Evolutionary conservation across 2,797 vertebrate species (phyloP).

Genomic region (Falco columbarius): DNA sequence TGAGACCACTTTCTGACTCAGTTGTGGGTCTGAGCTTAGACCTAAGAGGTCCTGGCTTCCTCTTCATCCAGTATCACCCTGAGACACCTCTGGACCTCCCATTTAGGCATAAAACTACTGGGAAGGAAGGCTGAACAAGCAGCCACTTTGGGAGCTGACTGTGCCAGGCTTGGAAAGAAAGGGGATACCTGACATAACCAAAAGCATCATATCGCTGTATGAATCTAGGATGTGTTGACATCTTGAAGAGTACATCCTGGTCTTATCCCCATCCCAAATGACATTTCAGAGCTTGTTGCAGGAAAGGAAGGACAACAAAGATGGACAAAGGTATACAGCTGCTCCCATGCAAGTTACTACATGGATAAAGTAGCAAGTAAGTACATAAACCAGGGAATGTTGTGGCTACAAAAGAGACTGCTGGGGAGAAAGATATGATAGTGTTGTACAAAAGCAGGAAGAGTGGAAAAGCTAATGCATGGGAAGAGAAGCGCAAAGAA

Average conservation of each 20-base stretch:
- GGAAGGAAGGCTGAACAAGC: not conserved
- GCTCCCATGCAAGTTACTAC: not conserved
- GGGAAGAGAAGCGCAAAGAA: not conserved
- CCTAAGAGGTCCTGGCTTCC: not conserved
- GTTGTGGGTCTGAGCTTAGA: not conserved
- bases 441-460: not conserved
- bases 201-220: rapidly evolving
- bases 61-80: not conserved
- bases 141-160: not conserved
- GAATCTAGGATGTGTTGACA: not conserved
- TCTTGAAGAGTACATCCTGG: not conserved
- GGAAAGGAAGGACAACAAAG: not conserved
- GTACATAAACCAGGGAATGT: not conserved
- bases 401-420: not conserved
- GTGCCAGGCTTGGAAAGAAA: not conserved
- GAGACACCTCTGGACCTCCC: not conserved
- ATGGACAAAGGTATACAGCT: not conserved
- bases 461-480: not conserved
- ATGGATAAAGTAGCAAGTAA: not conserved
- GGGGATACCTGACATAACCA: not conserved
- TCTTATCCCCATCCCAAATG: not conserved
- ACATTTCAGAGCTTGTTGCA: not conserved
- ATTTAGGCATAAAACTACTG: not conserved
- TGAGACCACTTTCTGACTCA: not conserved
- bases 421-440: not conserved